Percentiles rank a stretch among this genome's conserved stretches.
Evolutionary conservation across 2,113 vertebrate genomes (phyloP).

Genomic region (Nothocercus julius): DNA sequence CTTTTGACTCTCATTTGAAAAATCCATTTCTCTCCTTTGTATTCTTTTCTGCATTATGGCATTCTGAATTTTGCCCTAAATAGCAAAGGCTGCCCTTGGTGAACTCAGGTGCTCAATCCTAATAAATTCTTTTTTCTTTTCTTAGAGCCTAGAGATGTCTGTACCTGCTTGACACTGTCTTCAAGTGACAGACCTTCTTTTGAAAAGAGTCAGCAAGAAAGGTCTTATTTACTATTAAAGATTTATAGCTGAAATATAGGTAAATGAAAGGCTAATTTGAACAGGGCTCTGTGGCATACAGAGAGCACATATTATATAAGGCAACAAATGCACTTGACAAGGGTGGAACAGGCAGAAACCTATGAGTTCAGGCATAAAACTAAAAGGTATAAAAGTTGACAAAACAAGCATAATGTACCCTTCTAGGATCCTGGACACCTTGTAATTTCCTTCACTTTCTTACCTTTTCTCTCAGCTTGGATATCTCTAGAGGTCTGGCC

Average conservation of each 20-base stretch:
- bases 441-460: neutral
- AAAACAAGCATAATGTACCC: neutral
- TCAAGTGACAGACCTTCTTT: neutral
- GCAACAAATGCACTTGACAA: neutral
- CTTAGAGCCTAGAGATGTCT: neutral
- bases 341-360: neutral
- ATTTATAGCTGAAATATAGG: neutral
- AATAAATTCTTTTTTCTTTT: neutral
- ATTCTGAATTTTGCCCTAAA: neutral
- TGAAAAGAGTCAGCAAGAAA: neutral
- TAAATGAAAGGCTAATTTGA: neutral
- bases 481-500: neutral
- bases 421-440: neutral
- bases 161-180: neutral
- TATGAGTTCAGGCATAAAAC: neutral
- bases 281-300: neutral
- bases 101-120: neutral
- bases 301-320: neutral
- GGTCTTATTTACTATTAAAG: neutral
- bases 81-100: neutral
- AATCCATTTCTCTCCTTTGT: neutral
- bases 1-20: neutral
- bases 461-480: neutral
- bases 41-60: neutral
- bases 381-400: neutral